phyloP scores from a whole-genome alignment of 2,113 vertebrate species.

The Syrrhaptes paradoxus region DNA sequence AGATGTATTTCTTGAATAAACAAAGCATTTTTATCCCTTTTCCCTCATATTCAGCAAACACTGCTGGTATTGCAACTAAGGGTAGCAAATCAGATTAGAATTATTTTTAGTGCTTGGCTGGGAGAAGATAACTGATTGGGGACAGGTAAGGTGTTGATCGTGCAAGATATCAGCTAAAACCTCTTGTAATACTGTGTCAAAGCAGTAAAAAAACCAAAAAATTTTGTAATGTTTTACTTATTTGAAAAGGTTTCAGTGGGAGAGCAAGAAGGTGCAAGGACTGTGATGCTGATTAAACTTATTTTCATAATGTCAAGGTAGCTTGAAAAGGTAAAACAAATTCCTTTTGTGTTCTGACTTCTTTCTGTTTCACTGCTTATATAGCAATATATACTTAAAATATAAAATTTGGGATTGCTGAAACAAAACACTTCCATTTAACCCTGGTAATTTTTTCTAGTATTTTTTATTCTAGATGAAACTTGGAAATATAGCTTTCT shows the following conservation, averaged over 20 bases:
- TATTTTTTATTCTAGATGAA: not conserved
- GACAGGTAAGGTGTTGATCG: not conserved
- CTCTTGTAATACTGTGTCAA: not conserved
- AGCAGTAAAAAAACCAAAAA: not conserved
- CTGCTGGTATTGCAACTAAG: not conserved
- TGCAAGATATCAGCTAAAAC: not conserved
- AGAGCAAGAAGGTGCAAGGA: not conserved
- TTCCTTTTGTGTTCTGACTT: not conserved
- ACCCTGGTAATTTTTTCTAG: not conserved
- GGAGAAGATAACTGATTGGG: not conserved
- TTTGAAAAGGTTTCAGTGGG: not conserved
- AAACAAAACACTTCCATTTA: not conserved
- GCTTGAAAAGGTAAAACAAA: not conserved
- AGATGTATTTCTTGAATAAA: not conserved
- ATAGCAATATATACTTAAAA: not conserved
- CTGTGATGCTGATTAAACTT: not conserved
- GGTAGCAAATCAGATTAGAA: not conserved
- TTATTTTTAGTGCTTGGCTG: not conserved
- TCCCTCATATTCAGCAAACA: not conserved
- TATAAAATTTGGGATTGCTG: not conserved
- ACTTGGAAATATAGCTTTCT: not conserved
- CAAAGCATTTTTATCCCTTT: not conserved
- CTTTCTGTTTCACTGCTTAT: not conserved
- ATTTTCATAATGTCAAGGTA: not conserved
- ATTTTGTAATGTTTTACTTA: not conserved